These are phyloP conservation scores for Passer montanus DNA, from an alignment of 2,113 vertebrate genomes.

Conservation along the genomic window DNA sequence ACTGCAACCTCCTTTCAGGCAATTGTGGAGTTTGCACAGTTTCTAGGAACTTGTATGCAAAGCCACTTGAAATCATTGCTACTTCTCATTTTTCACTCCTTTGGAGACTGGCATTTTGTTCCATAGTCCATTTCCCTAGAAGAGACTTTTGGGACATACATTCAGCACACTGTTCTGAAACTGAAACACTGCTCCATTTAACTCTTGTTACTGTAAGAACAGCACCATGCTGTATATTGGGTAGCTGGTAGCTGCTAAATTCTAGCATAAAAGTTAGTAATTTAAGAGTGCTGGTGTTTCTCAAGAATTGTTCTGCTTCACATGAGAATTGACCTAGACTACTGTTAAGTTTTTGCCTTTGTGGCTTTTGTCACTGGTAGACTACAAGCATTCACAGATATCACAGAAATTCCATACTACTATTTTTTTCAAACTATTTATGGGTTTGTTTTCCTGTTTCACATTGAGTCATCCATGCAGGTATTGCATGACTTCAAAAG, in stretches of 20 bases:
- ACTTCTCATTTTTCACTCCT: background rate
- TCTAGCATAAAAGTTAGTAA: background rate
- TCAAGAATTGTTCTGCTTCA: background rate
- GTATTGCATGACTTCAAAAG: background rate
- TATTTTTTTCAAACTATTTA: background rate
- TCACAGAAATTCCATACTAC: background rate
- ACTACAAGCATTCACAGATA: background rate
- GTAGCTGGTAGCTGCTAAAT: background rate
- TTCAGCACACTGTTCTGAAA: background rate
- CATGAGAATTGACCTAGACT: background rate
- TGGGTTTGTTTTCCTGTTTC: background rate
- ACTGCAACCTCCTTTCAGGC: background rate
- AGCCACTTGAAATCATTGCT: background rate
- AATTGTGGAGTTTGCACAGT: background rate
- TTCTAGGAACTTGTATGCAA: background rate
- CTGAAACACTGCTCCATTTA: background rate
- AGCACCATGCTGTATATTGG: background rate
- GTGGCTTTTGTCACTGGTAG: background rate
- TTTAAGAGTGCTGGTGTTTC: background rate
- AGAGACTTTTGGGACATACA: background rate
- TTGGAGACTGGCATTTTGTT: background rate
- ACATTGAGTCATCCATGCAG: background rate
- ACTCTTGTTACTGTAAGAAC: background rate
- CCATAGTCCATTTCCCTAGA: background rate
- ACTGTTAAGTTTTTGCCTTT: background rate